Evolutionary conservation across 2,113 vertebrate species (phyloP).

Genomic region (Clinocottus analis): DNA sequence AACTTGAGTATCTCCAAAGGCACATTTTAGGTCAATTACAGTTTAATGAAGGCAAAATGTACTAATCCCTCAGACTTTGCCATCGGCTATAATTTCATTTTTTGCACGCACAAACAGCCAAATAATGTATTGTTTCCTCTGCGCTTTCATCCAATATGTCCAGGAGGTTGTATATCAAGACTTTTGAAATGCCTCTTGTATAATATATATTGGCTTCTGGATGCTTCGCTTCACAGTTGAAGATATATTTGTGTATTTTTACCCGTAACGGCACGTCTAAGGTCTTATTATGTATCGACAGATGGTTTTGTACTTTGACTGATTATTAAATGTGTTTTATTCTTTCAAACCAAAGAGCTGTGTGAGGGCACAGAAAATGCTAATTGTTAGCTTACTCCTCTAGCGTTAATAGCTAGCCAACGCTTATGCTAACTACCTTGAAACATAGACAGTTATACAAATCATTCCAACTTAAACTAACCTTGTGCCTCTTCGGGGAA

Average conservation of each 20-base stretch:
- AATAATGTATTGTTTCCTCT: constrained; percentile 42
- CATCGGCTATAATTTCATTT: constrained; percentile 55
- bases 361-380: too few relatives aligned
- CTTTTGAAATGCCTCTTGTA: constrained; percentile 27
- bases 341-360: too few relatives aligned
- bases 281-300: constrained; percentile 44
- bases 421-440: too few relatives aligned
- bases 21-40: constrained; percentile 53
- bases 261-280: too few relatives aligned
- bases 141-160: constrained; percentile 24
- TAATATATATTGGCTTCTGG: constrained; percentile 5
- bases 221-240: too few relatives aligned
- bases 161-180: constrained; percentile 29
- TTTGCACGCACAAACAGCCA: constrained; percentile 33
- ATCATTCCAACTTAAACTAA: too few relatives aligned
- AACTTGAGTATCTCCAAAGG: constrained; percentile 25
- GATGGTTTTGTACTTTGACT: too few relatives aligned
- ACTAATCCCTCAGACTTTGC: constrained; percentile 59
- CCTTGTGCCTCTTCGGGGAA: too few relatives aligned
- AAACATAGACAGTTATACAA: too few relatives aligned
- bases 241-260: background rate
- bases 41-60: constrained; percentile 49
- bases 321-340: too few relatives aligned
- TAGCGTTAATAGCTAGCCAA: too few relatives aligned
- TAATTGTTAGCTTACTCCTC: too few relatives aligned